These are phyloP conservation scores for Tetragnatha montana DNA, from an alignment of 2,888 invertebrate species.

Conservation along the genomic window DNA sequence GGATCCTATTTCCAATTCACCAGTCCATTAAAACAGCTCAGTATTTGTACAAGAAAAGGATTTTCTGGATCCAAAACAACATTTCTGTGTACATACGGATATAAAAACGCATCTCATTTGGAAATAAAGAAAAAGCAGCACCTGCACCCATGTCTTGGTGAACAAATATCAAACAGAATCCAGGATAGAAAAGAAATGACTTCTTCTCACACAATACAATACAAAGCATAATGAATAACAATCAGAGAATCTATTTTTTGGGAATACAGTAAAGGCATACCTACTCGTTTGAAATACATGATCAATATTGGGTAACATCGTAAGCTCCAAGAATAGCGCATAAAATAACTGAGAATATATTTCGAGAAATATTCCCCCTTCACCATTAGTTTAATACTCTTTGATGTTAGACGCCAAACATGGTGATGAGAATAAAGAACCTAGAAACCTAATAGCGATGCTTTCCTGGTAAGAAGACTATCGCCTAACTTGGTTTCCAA, in stretches of 20 bases:
- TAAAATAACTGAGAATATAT: no score
- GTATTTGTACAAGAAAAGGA: neutral
- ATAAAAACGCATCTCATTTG: neutral
- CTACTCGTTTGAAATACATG: no score
- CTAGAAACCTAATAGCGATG: no score
- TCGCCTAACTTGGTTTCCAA: no score
- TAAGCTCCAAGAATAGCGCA: no score
- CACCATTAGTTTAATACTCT: no score
- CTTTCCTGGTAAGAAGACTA: no score
- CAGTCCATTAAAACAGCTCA: neutral
- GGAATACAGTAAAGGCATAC: no score
- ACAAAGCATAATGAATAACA: neutral
- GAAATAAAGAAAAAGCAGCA: neutral
- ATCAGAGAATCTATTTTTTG: neutral
- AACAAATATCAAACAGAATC: neutral
- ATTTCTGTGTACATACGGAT: neutral
- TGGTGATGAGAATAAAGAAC: no score
- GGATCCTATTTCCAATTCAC: conserved; percentile 1
- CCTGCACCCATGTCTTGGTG: neutral
- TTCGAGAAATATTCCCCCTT: no score
- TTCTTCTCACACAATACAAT: neutral
- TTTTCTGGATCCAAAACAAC: neutral
- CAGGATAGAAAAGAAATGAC: neutral
- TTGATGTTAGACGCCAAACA: no score
- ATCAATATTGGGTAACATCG: no score